phyloP scores from a whole-genome alignment of 2,797 vertebrate genomes.

The Sarcophilus harrisii region DNA sequence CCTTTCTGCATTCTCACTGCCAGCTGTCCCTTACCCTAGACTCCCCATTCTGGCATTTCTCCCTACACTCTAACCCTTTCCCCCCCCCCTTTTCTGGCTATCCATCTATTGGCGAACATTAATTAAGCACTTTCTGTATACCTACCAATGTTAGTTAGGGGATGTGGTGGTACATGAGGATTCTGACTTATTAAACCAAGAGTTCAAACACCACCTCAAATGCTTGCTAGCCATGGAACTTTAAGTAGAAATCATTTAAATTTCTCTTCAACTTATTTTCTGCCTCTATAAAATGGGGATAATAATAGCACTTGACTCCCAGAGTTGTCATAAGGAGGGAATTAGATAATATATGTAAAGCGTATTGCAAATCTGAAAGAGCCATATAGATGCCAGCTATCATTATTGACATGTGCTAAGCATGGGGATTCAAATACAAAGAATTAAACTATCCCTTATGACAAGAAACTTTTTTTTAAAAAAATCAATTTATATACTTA shows the following conservation, averaged over 20 bases:
- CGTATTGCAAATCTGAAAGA: background rate
- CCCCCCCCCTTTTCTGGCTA: background rate
- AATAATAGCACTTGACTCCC: background rate
- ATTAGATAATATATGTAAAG: background rate
- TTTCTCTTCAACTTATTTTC: slow-evolving; percentile 1
- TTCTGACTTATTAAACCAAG: background rate
- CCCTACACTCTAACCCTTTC: background rate
- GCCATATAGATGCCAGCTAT: background rate
- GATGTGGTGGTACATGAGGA: background rate
- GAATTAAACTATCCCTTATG: background rate
- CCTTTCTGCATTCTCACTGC: background rate
- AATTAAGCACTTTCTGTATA: background rate
- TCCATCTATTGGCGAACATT: background rate
- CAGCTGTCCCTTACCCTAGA: background rate
- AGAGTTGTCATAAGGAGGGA: background rate
- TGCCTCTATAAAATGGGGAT: background rate
- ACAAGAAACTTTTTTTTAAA: background rate
- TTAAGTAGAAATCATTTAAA: background rate
- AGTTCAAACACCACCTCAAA: background rate
- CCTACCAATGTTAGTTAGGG: background rate
- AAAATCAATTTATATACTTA: background rate
- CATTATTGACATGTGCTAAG: background rate
- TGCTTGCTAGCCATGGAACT: background rate
- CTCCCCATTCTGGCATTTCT: background rate
- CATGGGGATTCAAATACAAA: background rate